Evolutionary conservation across 2,113 vertebrate species (phyloP).

Genomic region (Rhipidura dahli): DNA sequence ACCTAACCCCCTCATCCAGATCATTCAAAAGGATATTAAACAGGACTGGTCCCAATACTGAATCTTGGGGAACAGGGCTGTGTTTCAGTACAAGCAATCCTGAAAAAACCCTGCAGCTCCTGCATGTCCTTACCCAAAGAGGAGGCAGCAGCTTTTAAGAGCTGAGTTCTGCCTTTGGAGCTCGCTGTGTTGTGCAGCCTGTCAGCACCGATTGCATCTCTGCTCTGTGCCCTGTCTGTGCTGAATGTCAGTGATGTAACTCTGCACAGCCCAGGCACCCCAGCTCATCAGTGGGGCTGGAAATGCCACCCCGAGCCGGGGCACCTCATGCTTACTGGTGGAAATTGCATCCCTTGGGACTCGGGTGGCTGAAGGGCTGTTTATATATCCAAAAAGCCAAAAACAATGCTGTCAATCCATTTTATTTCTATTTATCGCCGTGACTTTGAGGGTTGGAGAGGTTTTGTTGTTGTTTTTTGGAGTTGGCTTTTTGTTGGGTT

Average conservation of each 20-base stretch:
- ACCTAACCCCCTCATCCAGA: background rate
- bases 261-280: fast-evolving
- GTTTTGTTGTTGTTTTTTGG: background rate
- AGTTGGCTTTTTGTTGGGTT: background rate
- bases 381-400: background rate
- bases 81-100: background rate
- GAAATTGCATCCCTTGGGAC: background rate
- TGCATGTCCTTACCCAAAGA: background rate
- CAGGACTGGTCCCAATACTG: background rate
- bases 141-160: background rate
- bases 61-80: background rate
- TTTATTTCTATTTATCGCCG: background rate
- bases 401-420: fast-evolving
- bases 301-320: background rate
- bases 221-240: background rate
- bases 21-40: background rate
- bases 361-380: background rate
- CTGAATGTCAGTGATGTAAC: background rate
- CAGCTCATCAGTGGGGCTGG: background rate
- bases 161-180: background rate
- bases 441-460: background rate
- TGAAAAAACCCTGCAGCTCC: background rate
- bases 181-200: background rate
- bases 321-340: background rate
- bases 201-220: background rate